Conservation (phyloP, 2,888 invertebrate species). For the Thecocarcelia acutangulata region DNA sequence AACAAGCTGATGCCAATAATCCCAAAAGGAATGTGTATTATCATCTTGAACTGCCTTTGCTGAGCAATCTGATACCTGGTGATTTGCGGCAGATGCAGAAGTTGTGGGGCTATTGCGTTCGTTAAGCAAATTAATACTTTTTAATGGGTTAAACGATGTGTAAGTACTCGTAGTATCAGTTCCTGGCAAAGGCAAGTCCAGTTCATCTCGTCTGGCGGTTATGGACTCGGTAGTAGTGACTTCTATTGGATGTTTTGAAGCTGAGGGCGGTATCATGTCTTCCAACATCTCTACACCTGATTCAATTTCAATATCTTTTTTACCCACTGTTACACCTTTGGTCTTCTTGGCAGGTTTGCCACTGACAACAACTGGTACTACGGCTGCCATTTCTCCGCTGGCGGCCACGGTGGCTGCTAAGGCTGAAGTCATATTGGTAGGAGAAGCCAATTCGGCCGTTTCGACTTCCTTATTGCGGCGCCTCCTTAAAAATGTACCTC, state of each 20-base stretch:
- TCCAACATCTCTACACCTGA: constrained; percentile 81
- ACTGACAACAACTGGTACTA: constrained; percentile 59
- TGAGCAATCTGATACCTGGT: neutral
- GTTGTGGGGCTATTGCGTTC: constrained; percentile 36
- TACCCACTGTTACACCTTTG: constrained; percentile 75
- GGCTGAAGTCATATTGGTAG: constrained; percentile 57
- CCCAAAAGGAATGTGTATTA: constrained; percentile 17
- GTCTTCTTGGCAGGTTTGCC: constrained; percentile 58
- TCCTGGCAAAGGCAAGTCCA: constrained; percentile 68
- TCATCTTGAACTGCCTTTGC: neutral
- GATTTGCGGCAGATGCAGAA: neutral
- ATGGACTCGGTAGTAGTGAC: constrained; percentile 4
- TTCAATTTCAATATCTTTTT: constrained; percentile 79
- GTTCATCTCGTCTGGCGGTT: constrained; percentile 47
- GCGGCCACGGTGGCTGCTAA: constrained; percentile 65
- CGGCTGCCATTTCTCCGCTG: constrained; percentile 52
- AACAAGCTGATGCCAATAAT: constrained; percentile 26
- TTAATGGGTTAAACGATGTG: constrained; percentile 17
- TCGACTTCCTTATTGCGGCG: constrained; percentile 72
- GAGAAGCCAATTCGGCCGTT: constrained; percentile 70
- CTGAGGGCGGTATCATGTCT: constrained; percentile 76
- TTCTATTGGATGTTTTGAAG: constrained; percentile 2
- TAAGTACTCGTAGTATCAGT: neutral
- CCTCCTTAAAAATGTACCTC: constrained; percentile 75
- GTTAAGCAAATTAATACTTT: constrained; percentile 44